Evolutionary conservation across 92 coral and sea anemone genomes (phyloP).

Genomic region (Parazoanthus atlanticus): DNA sequence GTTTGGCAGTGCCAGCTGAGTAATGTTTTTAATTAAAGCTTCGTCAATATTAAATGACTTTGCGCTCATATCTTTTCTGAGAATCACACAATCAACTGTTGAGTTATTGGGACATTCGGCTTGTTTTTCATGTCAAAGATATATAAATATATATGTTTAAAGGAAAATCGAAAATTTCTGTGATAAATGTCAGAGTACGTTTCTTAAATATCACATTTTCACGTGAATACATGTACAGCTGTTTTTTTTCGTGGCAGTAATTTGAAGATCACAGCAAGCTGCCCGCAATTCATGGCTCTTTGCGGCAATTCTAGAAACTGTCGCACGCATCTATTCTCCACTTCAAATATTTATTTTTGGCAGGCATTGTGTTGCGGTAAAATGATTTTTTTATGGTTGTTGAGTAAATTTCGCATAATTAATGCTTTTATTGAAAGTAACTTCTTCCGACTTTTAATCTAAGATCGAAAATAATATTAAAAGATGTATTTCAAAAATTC

Average conservation of each 20-base stretch:
- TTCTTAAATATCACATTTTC: neutral
- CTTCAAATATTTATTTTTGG: conserved; percentile 14
- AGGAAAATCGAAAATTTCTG: neutral
- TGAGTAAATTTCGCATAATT: conserved; percentile 9
- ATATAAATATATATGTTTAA: neutral
- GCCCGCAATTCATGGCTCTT: neutral
- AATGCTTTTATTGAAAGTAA: neutral
- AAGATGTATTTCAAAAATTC: neutral
- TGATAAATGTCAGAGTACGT: neutral
- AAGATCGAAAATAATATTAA: neutral
- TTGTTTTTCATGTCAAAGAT: neutral
- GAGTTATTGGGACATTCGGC: neutral
- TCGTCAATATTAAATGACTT: neutral
- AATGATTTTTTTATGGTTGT: neutral
- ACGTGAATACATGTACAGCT: neutral
- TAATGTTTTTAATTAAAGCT: neutral
- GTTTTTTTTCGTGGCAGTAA: neutral
- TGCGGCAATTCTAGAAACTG: conserved; percentile 14
- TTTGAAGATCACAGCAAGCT: conserved; percentile 4
- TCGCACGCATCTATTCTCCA: neutral
- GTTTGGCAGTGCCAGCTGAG: neutral
- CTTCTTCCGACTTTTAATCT: neutral
- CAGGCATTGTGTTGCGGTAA: conserved; percentile 4
- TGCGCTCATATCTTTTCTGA: neutral
- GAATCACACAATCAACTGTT: neutral